Evolutionary conservation across 2,888 invertebrate species (phyloP).

Genomic region (Yponomeuta malinellus): DNA sequence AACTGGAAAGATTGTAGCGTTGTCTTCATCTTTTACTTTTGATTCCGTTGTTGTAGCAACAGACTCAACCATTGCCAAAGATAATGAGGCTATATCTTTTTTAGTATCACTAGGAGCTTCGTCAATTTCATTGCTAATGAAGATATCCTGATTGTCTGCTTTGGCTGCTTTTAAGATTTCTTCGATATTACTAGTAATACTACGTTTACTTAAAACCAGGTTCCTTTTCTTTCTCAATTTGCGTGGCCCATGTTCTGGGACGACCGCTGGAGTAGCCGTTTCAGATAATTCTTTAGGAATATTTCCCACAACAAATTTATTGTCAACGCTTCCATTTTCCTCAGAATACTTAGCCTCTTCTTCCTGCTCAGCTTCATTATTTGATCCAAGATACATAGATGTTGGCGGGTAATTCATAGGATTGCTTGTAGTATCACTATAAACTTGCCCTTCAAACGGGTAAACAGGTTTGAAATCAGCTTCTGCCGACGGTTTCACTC

Average conservation of each 20-base stretch:
- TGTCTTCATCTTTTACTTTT: constrained; percentile 30
- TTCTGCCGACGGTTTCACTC: constrained; percentile 59
- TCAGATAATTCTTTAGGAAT: constrained; percentile 76
- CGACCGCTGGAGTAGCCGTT: constrained; percentile 73
- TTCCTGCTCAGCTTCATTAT: constrained; percentile 51
- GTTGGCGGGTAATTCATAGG: constrained; percentile 61
- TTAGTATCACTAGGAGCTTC: constrained; percentile 42
- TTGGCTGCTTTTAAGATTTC: constrained; percentile 55
- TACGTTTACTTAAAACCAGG: constrained; percentile 35
- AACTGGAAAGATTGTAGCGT: constrained; percentile 32
- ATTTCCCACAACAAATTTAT: constrained; percentile 81
- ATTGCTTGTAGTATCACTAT: constrained; percentile 55
- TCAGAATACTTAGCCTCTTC: constrained; percentile 51
- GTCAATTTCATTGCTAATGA: constrained; percentile 69
- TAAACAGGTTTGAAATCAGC: constrained; percentile 68
- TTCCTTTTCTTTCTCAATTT: constrained; percentile 49
- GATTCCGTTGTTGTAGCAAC: constrained; percentile 29
- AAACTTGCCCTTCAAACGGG: constrained; percentile 61
- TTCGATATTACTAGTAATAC: constrained; percentile 55
- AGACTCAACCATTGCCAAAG: constrained; percentile 27
- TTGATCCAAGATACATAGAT: constrained; percentile 65
- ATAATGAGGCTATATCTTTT: constrained; percentile 34
- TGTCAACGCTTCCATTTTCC: constrained; percentile 43
- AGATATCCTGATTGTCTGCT: constrained; percentile 55
- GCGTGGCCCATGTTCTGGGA: constrained; percentile 80